Percentiles rank a stretch among this genome's conserved stretches.
These are phyloP conservation scores for Stomorhina lunata DNA, from an alignment of 2,888 invertebrate genomes.

Conservation along the genomic window DNA sequence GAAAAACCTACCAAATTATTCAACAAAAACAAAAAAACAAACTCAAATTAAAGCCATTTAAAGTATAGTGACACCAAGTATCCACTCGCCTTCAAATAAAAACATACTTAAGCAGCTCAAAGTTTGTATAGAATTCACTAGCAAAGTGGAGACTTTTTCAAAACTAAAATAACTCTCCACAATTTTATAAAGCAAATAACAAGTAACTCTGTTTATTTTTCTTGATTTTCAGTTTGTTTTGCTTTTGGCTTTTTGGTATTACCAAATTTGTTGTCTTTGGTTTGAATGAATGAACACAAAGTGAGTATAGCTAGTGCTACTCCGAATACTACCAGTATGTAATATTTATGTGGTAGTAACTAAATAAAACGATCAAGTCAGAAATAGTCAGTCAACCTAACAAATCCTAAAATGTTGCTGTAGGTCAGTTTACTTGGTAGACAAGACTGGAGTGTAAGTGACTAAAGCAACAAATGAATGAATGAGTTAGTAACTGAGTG, in stretches of 20 bases:
- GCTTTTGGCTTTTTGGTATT: constrained; percentile 45
- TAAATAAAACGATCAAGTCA: neutral
- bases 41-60: constrained; percentile 31
- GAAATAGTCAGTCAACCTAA: constrained; percentile 33
- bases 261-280: constrained; percentile 49
- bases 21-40: constrained; percentile 31
- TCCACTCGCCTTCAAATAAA: neutral
- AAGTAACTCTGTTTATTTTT: constrained; percentile 37
- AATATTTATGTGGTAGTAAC: neutral
- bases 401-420: constrained; percentile 58
- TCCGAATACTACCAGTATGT: neutral
- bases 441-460: neutral
- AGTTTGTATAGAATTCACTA: constrained; percentile 35
- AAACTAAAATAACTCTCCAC: constrained; percentile 13
- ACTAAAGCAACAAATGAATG: neutral
- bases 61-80: constrained; percentile 25
- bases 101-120: neutral
- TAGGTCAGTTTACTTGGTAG: constrained; percentile 63
- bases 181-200: constrained; percentile 27
- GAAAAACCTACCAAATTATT: constrained; percentile 7
- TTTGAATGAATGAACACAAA: constrained; percentile 37
- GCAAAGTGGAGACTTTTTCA: constrained; percentile 41
- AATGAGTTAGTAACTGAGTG: neutral
- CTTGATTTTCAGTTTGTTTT: constrained; percentile 17
- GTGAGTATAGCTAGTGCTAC: no score